Conservation (phyloP, 2,797 vertebrate species). For the Bradypodion pumilum region DNA sequence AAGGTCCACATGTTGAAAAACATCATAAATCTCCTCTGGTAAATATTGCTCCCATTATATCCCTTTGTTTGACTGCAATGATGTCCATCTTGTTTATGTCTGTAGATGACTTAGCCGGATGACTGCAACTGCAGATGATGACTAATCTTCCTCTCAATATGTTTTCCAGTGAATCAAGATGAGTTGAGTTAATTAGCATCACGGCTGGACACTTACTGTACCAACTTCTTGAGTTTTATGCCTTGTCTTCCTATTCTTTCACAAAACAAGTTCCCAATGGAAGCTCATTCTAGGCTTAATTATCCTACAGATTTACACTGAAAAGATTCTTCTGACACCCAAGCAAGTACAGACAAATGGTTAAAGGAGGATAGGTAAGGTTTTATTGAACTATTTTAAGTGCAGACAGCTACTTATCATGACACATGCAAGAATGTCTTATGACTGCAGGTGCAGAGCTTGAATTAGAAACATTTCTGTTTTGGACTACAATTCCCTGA, state of each 20-base stretch:
- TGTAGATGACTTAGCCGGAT: slow-evolving; percentile 8
- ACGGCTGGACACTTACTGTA: background rate
- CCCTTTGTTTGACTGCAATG: background rate
- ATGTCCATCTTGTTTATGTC: slow-evolving; percentile 9
- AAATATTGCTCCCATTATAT: background rate
- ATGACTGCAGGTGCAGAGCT: too few relatives aligned
- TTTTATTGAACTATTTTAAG: background rate
- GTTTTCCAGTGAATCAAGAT: background rate
- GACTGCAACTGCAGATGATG: background rate
- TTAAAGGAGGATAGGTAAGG: background rate
- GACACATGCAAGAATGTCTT: background rate
- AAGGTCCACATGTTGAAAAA: background rate
- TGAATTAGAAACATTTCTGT: too few relatives aligned
- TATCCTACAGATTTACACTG: background rate
- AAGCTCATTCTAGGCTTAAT: slow-evolving; percentile 1
- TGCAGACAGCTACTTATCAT: background rate
- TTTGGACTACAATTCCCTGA: too few relatives aligned
- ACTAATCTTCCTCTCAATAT: background rate
- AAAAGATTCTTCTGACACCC: background rate
- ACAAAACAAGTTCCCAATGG: background rate
- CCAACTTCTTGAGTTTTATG: background rate
- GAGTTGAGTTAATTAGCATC: slow-evolving; percentile 5
- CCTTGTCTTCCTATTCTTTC: background rate
- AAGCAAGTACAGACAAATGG: background rate
- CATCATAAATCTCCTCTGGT: background rate